Evolutionary conservation across 2,113 vertebrate genomes (phyloP).

Genomic region (Pogonocichla stellata): DNA sequence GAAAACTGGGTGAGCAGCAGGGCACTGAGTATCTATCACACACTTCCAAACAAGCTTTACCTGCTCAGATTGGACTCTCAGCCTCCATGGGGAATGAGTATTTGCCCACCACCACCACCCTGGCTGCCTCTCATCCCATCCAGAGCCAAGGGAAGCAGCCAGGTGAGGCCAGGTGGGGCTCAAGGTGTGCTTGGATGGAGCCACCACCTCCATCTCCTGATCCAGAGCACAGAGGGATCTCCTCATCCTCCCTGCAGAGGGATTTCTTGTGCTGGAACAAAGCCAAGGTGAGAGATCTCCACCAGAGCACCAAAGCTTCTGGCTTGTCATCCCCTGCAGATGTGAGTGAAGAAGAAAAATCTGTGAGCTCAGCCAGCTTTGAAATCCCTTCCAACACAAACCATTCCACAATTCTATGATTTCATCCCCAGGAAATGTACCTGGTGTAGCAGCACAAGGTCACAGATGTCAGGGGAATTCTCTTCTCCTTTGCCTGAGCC

Average conservation of each 20-base stretch:
- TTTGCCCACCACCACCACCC: neutral
- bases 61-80: neutral
- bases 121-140: neutral
- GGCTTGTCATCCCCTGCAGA: neutral
- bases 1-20: neutral
- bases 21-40: neutral
- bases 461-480: neutral
- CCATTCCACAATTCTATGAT: neutral
- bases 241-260: neutral
- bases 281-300: neutral
- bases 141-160: neutral
- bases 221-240: neutral
- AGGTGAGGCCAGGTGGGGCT: neutral
- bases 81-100: neutral
- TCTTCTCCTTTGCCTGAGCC: neutral
- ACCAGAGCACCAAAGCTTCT: neutral
- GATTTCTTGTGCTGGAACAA: neutral
- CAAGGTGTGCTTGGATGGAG: neutral
- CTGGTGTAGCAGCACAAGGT: neutral
- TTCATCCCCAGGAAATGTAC: neutral
- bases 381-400: neutral
- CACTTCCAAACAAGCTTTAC: accelerated
- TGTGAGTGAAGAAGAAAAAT: neutral
- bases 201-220: neutral
- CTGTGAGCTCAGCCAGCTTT: neutral